Percentiles rank a stretch among this genome's conserved stretches.
These are phyloP conservation scores for Eulithis prunata DNA, from an alignment of 2,888 invertebrate genomes.

Conservation along the genomic window DNA sequence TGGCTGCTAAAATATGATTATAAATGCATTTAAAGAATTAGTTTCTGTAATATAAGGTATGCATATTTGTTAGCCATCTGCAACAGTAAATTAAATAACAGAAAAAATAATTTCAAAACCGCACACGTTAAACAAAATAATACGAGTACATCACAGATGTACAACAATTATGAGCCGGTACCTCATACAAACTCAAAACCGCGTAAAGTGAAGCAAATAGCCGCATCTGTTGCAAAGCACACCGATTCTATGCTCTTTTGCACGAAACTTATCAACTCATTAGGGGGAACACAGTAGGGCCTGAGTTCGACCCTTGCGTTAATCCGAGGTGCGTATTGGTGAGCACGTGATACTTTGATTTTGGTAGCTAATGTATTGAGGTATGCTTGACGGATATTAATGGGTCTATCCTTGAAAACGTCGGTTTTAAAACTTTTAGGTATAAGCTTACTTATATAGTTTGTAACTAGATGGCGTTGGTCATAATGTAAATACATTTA, in stretches of 20 bases:
- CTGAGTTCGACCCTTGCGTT: slow-evolving; percentile 27
- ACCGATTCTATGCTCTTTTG: slow-evolving; percentile 26
- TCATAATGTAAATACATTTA: too few species aligned
- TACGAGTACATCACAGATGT: slow-evolving; percentile 20
- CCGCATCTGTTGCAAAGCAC: slow-evolving; percentile 35
- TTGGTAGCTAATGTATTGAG: slow-evolving; percentile 22
- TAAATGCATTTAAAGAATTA: too few species aligned
- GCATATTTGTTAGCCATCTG: neutral
- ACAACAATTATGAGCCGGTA: slow-evolving; percentile 10
- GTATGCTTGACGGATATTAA: slow-evolving; percentile 14
- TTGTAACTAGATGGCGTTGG: too few species aligned
- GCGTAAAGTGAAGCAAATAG: slow-evolving; percentile 35
- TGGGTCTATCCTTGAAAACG: neutral
- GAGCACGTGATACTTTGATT: slow-evolving; percentile 42
- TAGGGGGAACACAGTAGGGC: slow-evolving; percentile 29
- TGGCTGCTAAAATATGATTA: too few species aligned
- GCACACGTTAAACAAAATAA: neutral
- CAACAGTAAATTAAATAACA: neutral
- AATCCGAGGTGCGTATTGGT: slow-evolving; percentile 38
- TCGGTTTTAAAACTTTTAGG: too few species aligned
- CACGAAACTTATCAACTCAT: slow-evolving; percentile 29
- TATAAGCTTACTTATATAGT: too few species aligned
- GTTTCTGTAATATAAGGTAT: too few species aligned
- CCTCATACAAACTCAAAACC: slow-evolving; percentile 35
- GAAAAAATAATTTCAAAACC: neutral